Percentiles rank a stretch among this genome's conserved stretches.
These are phyloP conservation scores for Nerophis lumbriciformis DNA, from an alignment of 2,113 vertebrate genomes.

Conservation along the genomic window DNA sequence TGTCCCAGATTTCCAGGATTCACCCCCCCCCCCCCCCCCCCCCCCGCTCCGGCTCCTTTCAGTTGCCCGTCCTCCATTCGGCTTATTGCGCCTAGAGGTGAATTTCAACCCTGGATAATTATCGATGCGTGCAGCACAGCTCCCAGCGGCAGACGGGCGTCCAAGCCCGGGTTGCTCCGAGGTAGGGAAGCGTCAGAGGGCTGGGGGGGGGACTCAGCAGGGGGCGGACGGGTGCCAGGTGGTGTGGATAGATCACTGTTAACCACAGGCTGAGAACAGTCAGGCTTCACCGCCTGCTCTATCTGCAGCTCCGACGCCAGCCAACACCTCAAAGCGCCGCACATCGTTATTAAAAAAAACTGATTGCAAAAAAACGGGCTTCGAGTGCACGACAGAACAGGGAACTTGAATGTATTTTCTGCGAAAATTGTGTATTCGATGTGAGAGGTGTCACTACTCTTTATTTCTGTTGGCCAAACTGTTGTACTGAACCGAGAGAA, in stretches of 20 bases:
- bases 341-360: conserved; percentile 25
- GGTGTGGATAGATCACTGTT: conserved; percentile 48
- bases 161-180: conserved; percentile 25
- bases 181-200: conserved; percentile 35
- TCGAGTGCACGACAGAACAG: too few relatives aligned
- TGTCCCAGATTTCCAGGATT: conserved; percentile 48
- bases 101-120: conserved; percentile 56
- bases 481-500: too few relatives aligned
- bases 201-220: conserved; percentile 33
- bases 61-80: conserved; percentile 22
- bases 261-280: conserved; percentile 43
- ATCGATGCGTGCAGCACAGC: conserved; percentile 46
- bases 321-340: conserved; percentile 21
- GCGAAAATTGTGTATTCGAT: too few relatives aligned
- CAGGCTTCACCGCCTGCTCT: conserved; percentile 17
- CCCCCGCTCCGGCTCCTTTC: conserved; percentile 33
- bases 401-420: too few relatives aligned
- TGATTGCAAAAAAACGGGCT: too few relatives aligned
- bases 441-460: too few relatives aligned
- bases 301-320: conserved; percentile 21
- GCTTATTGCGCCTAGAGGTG: conserved; percentile 56
- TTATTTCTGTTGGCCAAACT: too few relatives aligned
- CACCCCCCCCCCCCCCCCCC: conserved; percentile 13
- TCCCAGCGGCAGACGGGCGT: conserved; percentile 20
- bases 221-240: conserved; percentile 42